Conservation (phyloP, 2,113 vertebrate species). For the Clupea harengus region DNA sequence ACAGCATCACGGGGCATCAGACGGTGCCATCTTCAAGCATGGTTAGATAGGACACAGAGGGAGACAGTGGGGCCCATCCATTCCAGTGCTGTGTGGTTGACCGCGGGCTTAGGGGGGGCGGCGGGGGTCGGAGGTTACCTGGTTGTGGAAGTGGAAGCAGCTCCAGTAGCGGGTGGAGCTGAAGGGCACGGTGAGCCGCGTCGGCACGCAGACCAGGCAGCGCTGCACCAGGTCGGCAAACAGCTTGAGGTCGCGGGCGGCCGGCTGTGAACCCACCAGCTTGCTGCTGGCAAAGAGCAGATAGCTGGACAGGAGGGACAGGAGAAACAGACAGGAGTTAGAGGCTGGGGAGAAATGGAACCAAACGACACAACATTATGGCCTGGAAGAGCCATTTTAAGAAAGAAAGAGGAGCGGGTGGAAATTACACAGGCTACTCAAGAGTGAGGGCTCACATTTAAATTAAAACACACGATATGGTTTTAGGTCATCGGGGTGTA, state of each 20-base stretch:
- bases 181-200: constrained; percentile 84
- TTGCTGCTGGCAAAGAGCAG: constrained; percentile 85
- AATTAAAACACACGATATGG: too few species aligned
- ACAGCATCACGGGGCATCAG: background rate
- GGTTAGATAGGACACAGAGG: background rate
- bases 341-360: background rate
- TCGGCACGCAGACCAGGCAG: constrained; percentile 89
- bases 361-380: background rate
- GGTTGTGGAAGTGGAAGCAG: constrained; percentile 95
- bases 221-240: constrained; percentile 90
- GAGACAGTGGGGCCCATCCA: background rate
- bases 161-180: constrained; percentile 92
- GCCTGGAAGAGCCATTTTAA: background rate
- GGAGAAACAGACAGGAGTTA: constrained; percentile 29
- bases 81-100: background rate
- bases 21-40: background rate
- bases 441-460: too few species aligned
- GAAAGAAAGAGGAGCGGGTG: background rate
- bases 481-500: too few species aligned
- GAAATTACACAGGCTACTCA: too few species aligned
- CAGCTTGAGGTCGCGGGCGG: constrained; percentile 75
- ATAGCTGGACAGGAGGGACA: constrained; percentile 76
- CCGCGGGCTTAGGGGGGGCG: background rate
- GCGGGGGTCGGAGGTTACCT: constrained; percentile 69
- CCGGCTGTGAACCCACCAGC: constrained; percentile 69